Evolutionary conservation across 2,113 vertebrate genomes (phyloP), one percentile per base, ranked within the genome.

Genomic region (Myotis brandtii): DNA sequence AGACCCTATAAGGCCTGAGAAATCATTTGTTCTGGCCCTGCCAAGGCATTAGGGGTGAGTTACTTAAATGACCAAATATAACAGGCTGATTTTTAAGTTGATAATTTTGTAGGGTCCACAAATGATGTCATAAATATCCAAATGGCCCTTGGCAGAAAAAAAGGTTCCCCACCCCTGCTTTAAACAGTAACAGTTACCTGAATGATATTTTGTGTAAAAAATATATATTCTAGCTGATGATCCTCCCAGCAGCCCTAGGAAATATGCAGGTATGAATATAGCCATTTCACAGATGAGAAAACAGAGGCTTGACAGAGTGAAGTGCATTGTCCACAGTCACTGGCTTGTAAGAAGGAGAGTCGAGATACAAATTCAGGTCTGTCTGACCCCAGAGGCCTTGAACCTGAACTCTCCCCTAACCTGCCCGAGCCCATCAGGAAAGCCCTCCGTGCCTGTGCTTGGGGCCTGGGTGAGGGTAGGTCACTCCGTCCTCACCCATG

Each of bases 381-480:
- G 5, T 46, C 10, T 72, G 34, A 40, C 5, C 48, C 32, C 2
- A 17, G 75, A 67, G 27, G 25, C 66, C 18, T 37, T 0, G 0
- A 1, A 37, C 18, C n/a, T 14, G 27, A 77, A 4, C n/a, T 14
- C 2, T 1, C 6, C 34, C 6, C 59, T 62, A 6, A 23, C 4
- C 32, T 32, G 37, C 21, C 10, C 10, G 40, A 13, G 8, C 56
- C 12, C 14, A 0, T 5, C 0, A 8, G 12, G 72, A 37, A 67
- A 50, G 21, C 34, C 20, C 56, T n/a, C 0, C 7, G 23, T 30
- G 32, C 76, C 40, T 27, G 1, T 0, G 1, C 59, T 21, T 27
- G 40, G 64, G 2, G 12, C 13, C 59, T 30, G 4, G 2, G 16
- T 4, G 6, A 9, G 73, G 30, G 14, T 16, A 7, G 9, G 7